phyloP scores from a whole-genome alignment of 2,113 vertebrate genomes.

The Brienomyrus longianalis region DNA sequence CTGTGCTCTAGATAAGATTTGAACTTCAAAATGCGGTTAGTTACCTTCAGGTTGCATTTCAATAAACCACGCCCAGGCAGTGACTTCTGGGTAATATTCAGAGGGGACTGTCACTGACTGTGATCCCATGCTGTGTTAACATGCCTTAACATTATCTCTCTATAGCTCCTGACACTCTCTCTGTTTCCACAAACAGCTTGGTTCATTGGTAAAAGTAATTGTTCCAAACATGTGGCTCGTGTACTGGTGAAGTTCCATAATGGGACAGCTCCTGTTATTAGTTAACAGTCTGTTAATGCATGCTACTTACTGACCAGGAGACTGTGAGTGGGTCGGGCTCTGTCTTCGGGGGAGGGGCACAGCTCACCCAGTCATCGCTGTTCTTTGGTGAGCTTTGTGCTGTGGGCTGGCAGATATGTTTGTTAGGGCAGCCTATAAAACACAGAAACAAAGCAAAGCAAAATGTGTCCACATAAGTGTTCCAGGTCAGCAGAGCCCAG shows the following conservation, averaged over 20 bases:
- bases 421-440: neutral
- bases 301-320: neutral
- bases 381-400: neutral
- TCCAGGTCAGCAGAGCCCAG: neutral
- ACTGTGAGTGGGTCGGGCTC: neutral
- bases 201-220: neutral
- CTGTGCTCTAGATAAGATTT: neutral
- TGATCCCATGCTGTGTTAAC: neutral
- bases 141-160: neutral
- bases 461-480: neutral
- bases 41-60: neutral
- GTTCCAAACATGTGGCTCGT: neutral
- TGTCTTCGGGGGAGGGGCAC: neutral
- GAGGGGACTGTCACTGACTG: neutral
- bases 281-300: neutral
- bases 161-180: neutral
- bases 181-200: neutral
- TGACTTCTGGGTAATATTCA: neutral
- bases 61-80: neutral
- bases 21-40: neutral
- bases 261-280: neutral
- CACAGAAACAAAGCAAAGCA: neutral
- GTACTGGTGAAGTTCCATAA: neutral
- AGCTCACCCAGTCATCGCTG: neutral
- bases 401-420: neutral